Percentiles rank a stretch among this genome's conserved stretches.
Evolutionary conservation across 2,888 invertebrate species (phyloP).

Genomic region (Limnephilus marmoratus): DNA sequence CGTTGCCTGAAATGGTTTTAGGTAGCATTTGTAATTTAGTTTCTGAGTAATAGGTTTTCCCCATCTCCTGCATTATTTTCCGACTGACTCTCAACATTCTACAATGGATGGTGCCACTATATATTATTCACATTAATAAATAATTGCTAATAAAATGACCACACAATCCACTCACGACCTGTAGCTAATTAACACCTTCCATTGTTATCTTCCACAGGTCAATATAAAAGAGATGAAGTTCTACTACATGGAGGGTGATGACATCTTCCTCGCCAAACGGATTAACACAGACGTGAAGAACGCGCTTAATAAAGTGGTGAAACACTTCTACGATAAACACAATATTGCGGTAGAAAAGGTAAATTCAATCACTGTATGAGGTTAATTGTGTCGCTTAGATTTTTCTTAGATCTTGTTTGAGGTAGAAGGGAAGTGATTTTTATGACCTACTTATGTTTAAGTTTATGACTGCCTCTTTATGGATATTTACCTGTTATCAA

Average conservation of each 20-base stretch:
- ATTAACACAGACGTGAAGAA: constrained; percentile 79
- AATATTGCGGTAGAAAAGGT: constrained; percentile 54
- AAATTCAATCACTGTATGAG: background rate
- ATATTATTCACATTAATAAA: background rate
- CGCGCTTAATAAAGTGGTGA: constrained; percentile 77
- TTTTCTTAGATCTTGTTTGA: background rate
- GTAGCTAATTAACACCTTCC: background rate
- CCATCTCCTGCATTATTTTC: too few species aligned
- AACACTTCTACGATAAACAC: constrained; percentile 71
- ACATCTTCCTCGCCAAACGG: constrained; percentile 79
- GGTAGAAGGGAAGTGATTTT: too few species aligned
- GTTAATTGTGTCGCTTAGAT: background rate
- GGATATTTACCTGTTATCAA: too few species aligned
- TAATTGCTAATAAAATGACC: background rate
- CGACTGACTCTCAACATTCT: too few species aligned
- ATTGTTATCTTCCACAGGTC: constrained; percentile 72
- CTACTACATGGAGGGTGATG: constrained; percentile 89
- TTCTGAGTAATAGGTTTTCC: too few species aligned
- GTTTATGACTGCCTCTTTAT: too few species aligned
- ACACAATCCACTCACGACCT: background rate
- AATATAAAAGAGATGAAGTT: constrained; percentile 81
- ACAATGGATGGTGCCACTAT: too few species aligned
- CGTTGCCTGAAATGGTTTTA: too few species aligned
- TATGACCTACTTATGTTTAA: too few species aligned
- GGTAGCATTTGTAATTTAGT: too few species aligned